Evolutionary conservation across 1,140 invertebrate species (phyloP), one percentile per base, ranked within the genome.

Genomic region (Macrotrachela quadricornifera): DNA sequence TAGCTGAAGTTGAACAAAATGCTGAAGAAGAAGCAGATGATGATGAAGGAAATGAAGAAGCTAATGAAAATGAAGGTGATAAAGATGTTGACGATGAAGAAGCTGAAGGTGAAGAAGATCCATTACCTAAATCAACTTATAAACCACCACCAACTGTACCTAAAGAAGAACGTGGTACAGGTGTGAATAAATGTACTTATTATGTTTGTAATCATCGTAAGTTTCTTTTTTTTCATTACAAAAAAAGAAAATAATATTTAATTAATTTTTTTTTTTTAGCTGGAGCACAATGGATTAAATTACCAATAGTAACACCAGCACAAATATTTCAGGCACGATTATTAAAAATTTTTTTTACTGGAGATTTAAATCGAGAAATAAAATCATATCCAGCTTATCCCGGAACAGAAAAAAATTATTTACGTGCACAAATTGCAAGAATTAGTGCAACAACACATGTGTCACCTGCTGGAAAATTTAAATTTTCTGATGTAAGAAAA

Each of bases 371-470:
- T 63, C 63, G 68, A 45, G 63, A 62, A 42, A 65, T 71, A 57
- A 61, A 68, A 14, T 65, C 64, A 45, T 70, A 64, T 57, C 70
- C 70, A 15, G 69, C 68, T 43, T 71, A 70, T 57, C 77, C 79
- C 2, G 84, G 84, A 14, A 78, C 70, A 17, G 84, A 88, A 70
- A 74, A 73, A 37, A 77, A 87, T 69, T 85, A 81, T 64, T 70
- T 88, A n/a, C 73, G 83, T 36, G 80, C 83, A 6, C 79, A 85
- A 69, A 81, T 90, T 58, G 79, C 78, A 10, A 75, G 85, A 51
- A 85, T 87, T 55, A 78, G 78, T 50, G 79, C 82, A n/a, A 69
- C 69, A 1, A 84, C 82, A 1, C 77, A 80, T 45, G 75, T 86
- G 37, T 85, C 83, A 0, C 84, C 84, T 0, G 73, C 80, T 13